Conservation (phyloP, 2,888 invertebrate genomes). For the Teinopalpus imperialis region DNA sequence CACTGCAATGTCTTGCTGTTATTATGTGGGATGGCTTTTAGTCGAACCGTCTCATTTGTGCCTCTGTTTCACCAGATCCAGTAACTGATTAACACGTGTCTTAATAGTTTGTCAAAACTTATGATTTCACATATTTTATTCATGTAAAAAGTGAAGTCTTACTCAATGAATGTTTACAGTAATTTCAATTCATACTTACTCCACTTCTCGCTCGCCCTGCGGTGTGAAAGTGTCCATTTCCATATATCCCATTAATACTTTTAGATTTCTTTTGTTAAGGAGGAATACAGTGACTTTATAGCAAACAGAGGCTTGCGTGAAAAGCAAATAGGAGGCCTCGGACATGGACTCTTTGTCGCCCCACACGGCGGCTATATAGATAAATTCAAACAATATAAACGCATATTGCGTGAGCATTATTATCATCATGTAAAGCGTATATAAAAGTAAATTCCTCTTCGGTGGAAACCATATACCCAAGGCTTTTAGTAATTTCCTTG, state of each 20-base stretch:
- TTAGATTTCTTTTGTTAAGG: conserved; percentile 46
- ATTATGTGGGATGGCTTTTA: too few relatives aligned
- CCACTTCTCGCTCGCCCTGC: conserved; percentile 46
- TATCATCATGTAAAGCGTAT: conserved; percentile 44
- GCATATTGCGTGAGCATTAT: conserved; percentile 55
- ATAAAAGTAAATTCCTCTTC: conserved; percentile 36
- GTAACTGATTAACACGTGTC: too few relatives aligned
- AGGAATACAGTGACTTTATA: conserved; percentile 60
- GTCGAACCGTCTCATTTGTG: too few relatives aligned
- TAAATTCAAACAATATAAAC: conserved; percentile 58
- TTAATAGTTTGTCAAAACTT: too few relatives aligned
- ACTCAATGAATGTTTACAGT: too few relatives aligned
- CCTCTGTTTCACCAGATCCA: too few relatives aligned
- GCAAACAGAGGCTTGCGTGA: conserved; percentile 65
- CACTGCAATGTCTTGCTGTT: too few relatives aligned
- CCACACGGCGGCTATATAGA: conserved; percentile 59
- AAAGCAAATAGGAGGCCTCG: conserved; percentile 60
- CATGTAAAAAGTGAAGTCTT: too few relatives aligned
- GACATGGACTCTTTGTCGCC: conserved; percentile 63
- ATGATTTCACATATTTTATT: too few relatives aligned
- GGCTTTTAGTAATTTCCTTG: conserved; percentile 47
- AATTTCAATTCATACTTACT: conserved; percentile 48
- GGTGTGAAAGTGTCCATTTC: conserved; percentile 47
- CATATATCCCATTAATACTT: conserved; percentile 48
- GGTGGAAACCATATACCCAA: conserved; percentile 58